Base-by-base conservation (phyloP, 2,113 vertebrate genomes). In the Orientallactaga bullata region DNA sequence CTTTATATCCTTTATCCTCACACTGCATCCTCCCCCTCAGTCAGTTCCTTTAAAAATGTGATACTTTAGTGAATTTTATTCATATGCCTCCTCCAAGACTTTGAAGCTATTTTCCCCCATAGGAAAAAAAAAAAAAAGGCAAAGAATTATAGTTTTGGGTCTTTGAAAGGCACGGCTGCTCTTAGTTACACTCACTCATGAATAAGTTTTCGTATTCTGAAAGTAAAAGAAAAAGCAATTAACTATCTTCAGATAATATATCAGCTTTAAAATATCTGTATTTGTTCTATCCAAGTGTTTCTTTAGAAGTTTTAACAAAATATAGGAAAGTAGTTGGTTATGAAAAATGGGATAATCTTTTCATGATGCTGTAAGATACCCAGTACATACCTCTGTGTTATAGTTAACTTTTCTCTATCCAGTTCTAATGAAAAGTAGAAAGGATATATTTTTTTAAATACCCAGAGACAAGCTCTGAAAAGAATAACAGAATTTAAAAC, bases 1-100 rank as follows among this genome's bases (percentile, higher is more conserved):
- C 94, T 95, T 89, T 93, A 21, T 65, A 51, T 90, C 83, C 84
- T 96, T 96, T 82, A 89, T 96, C 32, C 71, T 96, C 90, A 77
- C 58, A 69, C 78, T 90, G 39, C 92, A 88, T 32, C 82, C 85
- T 91, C 96, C 94, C 60, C 89, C 91, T 95, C 95, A 94, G 23
- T 60, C 39, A 80, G 65, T 66, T 83, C 90, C 92, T 94, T 93
- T 30, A 85, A 93, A 93, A 95, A 95, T 95, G 92, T 95, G 92
- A 90, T 74, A 30, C 77, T 87, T 69, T 66, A 74, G 82, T 92
- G 79, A 72, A 73, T 93, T 96, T 87, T 90, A 39, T 89, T 92
- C 61, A 9, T 55, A 17, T 63, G 85, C 66, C 78, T 79, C 71
- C 47, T 7, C 60, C 18, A 85, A 87, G 89, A 61, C 74, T 68